These are phyloP conservation scores for Osmerus eperlanus DNA, from an alignment of 2,113 vertebrate genomes.

Conservation along the genomic window DNA sequence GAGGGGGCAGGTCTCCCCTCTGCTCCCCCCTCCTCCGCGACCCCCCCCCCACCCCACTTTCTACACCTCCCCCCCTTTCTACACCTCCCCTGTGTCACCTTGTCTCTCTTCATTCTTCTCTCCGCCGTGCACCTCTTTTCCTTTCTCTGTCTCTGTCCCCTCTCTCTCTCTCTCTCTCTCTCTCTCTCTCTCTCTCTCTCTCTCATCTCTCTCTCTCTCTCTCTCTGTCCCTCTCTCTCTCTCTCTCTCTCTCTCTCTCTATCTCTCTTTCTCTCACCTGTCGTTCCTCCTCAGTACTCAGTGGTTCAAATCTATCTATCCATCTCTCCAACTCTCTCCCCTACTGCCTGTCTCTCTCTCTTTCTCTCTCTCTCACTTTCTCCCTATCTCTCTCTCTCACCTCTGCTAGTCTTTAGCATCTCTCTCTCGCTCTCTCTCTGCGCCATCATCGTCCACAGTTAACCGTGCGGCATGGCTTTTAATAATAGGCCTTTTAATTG, in stretches of 20 bases:
- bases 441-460: slow-evolving; percentile 78
- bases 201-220: slow-evolving; percentile 4
- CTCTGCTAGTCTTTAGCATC: slow-evolving; percentile 1
- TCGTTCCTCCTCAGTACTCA: slow-evolving; percentile 1
- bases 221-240: slow-evolving; percentile 17
- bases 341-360: no score
- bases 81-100: no score
- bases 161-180: slow-evolving; percentile 8
- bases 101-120: slow-evolving; percentile 3
- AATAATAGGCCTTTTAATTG: slow-evolving; percentile 91
- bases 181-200: neutral
- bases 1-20: slow-evolving; percentile 16
- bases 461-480: slow-evolving; percentile 79
- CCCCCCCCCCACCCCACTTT: neutral
- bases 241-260: neutral
- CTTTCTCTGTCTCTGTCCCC: no score
- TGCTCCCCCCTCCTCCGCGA: slow-evolving; percentile 21
- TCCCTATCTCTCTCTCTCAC: neutral
- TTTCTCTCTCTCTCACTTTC: neutral
- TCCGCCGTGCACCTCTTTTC: slow-evolving; percentile 15
- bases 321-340: no score
- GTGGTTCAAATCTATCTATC: neutral
- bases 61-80: no score
- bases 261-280: neutral
- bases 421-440: slow-evolving; percentile 35